phyloP scores from a whole-genome alignment of 1,140 invertebrate genomes.

The Kradibia gibbosae region DNA sequence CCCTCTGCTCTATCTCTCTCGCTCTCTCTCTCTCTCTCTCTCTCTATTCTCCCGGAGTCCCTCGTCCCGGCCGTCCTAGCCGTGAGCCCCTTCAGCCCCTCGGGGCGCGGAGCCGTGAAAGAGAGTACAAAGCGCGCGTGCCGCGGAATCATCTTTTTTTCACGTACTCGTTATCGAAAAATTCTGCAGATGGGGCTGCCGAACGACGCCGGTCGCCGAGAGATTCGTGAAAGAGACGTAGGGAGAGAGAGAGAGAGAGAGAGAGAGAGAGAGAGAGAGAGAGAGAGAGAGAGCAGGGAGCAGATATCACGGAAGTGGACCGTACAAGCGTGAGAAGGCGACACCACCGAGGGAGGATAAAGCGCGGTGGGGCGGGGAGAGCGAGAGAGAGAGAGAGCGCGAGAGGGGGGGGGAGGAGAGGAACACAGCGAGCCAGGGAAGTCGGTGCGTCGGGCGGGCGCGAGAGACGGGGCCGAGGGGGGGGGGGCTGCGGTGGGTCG shows the following conservation, averaged over 20 bases:
- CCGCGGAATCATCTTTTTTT: no score
- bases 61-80: no score
- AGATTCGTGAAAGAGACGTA: background rate
- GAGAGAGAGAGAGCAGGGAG: background rate
- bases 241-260: conserved; percentile 3
- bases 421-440: no score
- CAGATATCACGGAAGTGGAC: conserved; percentile 23
- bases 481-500: background rate
- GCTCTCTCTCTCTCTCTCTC: no score
- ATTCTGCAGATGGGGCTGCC: background rate
- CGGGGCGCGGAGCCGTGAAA: no score
- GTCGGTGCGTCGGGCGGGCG: no score
- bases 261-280: conserved; percentile 33
- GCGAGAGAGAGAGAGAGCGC: conserved; percentile 7
- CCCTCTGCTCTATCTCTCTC: no score
- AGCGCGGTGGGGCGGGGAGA: no score
- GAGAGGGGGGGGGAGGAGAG: background rate
- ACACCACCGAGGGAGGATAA: no score
- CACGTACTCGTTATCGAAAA: background rate
- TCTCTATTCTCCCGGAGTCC: no score
- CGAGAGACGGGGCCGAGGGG: conserved; percentile 28
- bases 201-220: background rate
- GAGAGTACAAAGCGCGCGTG: no score
- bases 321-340: background rate
- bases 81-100: no score